A percentile compares a stretch with the other conserved stretches of the same genome.
Conservation (phyloP, 2,113 vertebrate genomes). For the Gallinago undulata region DNA sequence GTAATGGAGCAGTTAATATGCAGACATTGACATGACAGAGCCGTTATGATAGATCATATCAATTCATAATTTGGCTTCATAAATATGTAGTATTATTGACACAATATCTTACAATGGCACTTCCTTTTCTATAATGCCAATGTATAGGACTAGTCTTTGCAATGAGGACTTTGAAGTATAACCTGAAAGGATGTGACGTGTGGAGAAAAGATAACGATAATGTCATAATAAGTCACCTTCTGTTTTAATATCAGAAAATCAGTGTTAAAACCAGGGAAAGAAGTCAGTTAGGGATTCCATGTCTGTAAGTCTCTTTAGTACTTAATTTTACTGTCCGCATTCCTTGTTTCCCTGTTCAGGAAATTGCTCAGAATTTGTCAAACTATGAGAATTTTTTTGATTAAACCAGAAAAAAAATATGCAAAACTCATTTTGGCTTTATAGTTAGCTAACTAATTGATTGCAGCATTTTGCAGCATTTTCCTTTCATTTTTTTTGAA, state of each 20-base stretch:
- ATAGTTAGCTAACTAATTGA: background rate
- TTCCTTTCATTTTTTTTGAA: background rate
- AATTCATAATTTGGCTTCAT: slow-evolving; percentile 36
- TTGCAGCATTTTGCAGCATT: background rate
- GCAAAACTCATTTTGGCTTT: background rate
- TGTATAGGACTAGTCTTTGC: background rate
- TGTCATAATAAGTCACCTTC: background rate
- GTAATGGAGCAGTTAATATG: slow-evolving; percentile 47
- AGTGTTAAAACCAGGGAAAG: background rate
- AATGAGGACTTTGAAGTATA: background rate
- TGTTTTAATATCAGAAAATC: background rate
- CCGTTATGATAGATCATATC: slow-evolving; percentile 10
- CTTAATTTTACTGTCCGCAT: background rate
- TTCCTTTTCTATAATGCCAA: background rate
- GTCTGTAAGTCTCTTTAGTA: background rate
- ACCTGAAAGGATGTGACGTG: background rate
- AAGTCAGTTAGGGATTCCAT: background rate
- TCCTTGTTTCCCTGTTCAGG: background rate
- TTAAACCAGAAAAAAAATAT: background rate
- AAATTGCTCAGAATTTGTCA: background rate
- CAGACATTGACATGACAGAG: slow-evolving; percentile 5
- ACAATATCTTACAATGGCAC: background rate
- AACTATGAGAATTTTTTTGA: background rate
- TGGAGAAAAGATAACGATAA: background rate
- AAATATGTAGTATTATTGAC: slow-evolving; percentile 46